Percentiles rank a stretch among this genome's conserved stretches.
Conservation (phyloP, 2,888 invertebrate species). For the Sicus ferrugineus region DNA sequence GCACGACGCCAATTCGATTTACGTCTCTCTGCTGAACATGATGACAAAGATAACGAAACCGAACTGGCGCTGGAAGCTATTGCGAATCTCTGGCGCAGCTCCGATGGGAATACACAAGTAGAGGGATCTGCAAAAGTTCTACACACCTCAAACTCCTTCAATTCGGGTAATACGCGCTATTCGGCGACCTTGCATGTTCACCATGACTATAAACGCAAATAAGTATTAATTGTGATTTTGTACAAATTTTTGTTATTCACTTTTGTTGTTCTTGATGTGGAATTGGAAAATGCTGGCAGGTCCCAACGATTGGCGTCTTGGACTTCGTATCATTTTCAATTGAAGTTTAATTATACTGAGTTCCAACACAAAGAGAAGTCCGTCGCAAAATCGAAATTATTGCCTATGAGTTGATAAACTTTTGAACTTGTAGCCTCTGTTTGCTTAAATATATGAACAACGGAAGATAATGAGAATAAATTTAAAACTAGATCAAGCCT, state of each 20-base stretch:
- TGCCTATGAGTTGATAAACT: constrained; percentile 18
- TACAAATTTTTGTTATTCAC: constrained; percentile 8
- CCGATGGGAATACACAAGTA: constrained; percentile 58
- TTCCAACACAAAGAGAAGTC: background rate
- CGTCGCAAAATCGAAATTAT: background rate
- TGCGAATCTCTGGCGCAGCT: constrained; percentile 60
- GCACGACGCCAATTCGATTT: constrained; percentile 60
- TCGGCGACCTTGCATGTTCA: constrained; percentile 60
- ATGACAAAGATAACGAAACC: constrained; percentile 59
- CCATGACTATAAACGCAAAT: constrained; percentile 57
- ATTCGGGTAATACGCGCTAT: constrained; percentile 60
- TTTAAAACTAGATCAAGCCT: background rate
- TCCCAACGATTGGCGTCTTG: constrained; percentile 55
- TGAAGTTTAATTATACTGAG: constrained; percentile 32
- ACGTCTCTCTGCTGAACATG: constrained; percentile 60
- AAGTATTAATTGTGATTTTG: constrained; percentile 23
- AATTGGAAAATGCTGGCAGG: constrained; percentile 42
- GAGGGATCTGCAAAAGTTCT: constrained; percentile 60
- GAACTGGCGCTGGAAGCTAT: constrained; percentile 61
- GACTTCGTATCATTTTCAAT: constrained; percentile 51
- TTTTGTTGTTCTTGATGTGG: constrained; percentile 15
- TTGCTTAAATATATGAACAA: background rate
- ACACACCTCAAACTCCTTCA: constrained; percentile 53
- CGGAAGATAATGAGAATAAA: background rate
- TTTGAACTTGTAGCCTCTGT: constrained; percentile 12